A percentile compares a stretch with the other conserved stretches of the same genome.
These are phyloP conservation scores for Temnothorax nylanderi DNA, from an alignment of 1,140 invertebrate genomes.

Conservation along the genomic window DNA sequence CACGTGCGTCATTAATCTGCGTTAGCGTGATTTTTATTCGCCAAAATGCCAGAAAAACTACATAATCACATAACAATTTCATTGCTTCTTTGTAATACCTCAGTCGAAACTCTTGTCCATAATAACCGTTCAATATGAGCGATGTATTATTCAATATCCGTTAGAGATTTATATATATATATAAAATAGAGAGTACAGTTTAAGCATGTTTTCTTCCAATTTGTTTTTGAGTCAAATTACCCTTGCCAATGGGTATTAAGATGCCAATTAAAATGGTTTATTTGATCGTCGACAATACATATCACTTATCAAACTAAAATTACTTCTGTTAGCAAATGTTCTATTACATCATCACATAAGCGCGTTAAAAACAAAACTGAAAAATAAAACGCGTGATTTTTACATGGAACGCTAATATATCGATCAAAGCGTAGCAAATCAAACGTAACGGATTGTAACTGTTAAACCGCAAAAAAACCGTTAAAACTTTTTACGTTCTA, in stretches of 20 bases:
- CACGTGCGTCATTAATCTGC: neutral
- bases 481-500: neutral
- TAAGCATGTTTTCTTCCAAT: neutral
- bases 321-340: neutral
- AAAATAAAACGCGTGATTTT: neutral
- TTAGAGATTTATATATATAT: neutral
- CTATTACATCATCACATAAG: neutral
- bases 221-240: neutral
- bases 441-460: neutral
- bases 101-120: neutral
- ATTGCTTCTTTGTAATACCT: neutral
- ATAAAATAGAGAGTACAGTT: no score
- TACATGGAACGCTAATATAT: neutral
- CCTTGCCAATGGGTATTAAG: neutral
- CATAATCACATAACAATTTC: no score
- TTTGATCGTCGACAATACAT: neutral
- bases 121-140: neutral
- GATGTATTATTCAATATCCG: neutral
- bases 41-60: neutral
- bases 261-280: neutral
- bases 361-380: neutral
- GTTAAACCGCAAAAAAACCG: neutral
- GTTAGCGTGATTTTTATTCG: neutral
- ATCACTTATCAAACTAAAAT: neutral
- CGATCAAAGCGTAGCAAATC: neutral